phyloP scores from a whole-genome alignment of 2,113 vertebrate species.

The Brachirus orientalis region DNA sequence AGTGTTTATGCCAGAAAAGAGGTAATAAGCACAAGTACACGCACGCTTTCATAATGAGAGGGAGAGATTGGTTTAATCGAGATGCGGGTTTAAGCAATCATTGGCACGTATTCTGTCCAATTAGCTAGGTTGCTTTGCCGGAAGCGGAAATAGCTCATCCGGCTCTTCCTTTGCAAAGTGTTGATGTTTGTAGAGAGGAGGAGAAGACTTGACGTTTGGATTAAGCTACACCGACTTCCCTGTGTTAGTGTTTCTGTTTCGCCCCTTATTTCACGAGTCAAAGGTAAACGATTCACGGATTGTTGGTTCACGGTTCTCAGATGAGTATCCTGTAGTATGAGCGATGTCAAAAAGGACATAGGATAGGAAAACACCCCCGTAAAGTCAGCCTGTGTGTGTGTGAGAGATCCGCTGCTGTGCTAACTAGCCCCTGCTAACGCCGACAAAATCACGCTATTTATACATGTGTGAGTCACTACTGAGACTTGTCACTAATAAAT shows the following conservation, averaged over 20 bases:
- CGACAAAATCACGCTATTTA: constrained; percentile 44
- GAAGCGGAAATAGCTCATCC: constrained; percentile 61
- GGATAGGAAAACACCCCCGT: constrained; percentile 39
- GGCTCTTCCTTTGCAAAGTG: constrained; percentile 50
- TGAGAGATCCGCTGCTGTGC: constrained; percentile 55
- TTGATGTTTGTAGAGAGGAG: constrained; percentile 74
- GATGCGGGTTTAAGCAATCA: constrained; percentile 22
- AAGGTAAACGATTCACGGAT: constrained; percentile 74
- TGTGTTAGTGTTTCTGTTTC: constrained; percentile 32
- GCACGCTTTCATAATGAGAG: no score
- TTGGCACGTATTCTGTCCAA: constrained; percentile 62
- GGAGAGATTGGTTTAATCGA: not conserved
- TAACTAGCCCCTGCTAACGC: constrained; percentile 65
- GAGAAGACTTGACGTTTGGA: constrained; percentile 69
- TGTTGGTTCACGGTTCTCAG: constrained; percentile 11
- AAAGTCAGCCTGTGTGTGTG: constrained; percentile 61
- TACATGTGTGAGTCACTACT: not conserved
- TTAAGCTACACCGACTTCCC: constrained; percentile 50
- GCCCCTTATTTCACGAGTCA: constrained; percentile 28
- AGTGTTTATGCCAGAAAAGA: no score
- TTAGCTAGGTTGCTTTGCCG: constrained; percentile 18
- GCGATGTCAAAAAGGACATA: constrained; percentile 33
- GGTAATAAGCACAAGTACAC: no score
- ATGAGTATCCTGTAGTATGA: constrained; percentile 9
- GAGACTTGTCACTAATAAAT: constrained; percentile 26